Evolutionary conservation across 2,888 invertebrate species (phyloP), one percentile per base, ranked within the genome.

Genomic region (Neoascia interrupta): DNA sequence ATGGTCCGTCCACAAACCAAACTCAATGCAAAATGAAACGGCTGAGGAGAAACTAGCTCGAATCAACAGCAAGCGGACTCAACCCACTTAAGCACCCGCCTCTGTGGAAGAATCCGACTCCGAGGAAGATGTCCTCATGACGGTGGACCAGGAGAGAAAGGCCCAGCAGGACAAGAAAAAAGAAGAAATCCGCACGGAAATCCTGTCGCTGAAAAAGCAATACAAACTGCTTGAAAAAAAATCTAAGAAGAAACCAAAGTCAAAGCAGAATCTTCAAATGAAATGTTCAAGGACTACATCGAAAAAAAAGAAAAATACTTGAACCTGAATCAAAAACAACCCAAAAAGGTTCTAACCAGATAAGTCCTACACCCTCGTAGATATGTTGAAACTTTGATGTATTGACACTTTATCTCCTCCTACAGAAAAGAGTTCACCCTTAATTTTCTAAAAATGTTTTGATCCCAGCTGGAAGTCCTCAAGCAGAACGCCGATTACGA

Each of bases 361-460:
- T 91, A 84, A 86, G 82, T 68, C 73, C 11, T n/a, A n/a, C n/a
- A n/a, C n/a, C n/a, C 1, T 18, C 16, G 18, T 4, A 6, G n/a
- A n/a, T n/a, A n/a, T n/a, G n/a, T n/a, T n/a, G n/a, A n/a, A n/a
- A n/a, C n/a, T n/a, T n/a, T n/a, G n/a, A n/a, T n/a, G n/a, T n/a
- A n/a, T n/a, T n/a, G n/a, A n/a, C n/a, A n/a, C n/a, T n/a, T n/a
- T 16, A 1, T 16, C 15, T n/a, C 21, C 3, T 13, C n/a, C 3
- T 28, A 1, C 13, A 87, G 88, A 64, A 96, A 96, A 88, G 90
- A 92, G 73, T 94, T 95, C 85, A 97, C 98, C 0, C 89, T 97
- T 58, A 90, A 92, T 56, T 87, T 98, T 34, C 89, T 98, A 54
- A 92, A 93, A 0, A 95, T 96, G 85, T 98, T 99, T 87, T 93